These are phyloP conservation scores for Leucoraja ocellata DNA, from an alignment of 2,797 vertebrate genomes.

Conservation along the genomic window DNA sequence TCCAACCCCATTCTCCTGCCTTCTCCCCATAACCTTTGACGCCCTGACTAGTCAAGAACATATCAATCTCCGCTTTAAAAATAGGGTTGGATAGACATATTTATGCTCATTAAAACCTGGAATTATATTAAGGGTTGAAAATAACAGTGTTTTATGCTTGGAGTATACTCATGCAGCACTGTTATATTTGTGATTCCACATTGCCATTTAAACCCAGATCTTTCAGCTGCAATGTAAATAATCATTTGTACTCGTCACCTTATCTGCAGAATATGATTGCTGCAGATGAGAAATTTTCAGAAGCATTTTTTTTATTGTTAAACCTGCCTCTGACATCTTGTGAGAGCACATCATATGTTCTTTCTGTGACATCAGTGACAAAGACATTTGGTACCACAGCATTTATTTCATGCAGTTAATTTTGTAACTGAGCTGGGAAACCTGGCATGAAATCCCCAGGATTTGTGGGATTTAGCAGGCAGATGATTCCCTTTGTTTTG, in stretches of 20 bases:
- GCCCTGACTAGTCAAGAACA: too few species aligned
- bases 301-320: background rate
- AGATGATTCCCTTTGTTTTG: constrained; percentile 1
- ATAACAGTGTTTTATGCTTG: background rate
- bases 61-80: too few species aligned
- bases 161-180: background rate
- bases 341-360: background rate
- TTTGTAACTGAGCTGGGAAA: background rate
- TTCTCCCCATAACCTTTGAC: too few species aligned
- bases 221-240: background rate
- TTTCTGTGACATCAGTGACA: too few species aligned
- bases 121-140: too few species aligned
- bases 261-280: background rate
- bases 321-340: background rate
- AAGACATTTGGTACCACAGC: background rate
- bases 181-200: background rate
- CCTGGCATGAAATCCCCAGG: background rate
- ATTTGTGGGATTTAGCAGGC: constrained; percentile 21
- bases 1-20: too few species aligned
- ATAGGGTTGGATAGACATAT: background rate
- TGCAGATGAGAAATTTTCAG: background rate
- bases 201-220: background rate
- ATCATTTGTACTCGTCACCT: background rate
- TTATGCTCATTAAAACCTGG: too few species aligned
- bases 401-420: background rate